Base-by-base conservation (phyloP, 2,113 vertebrate species). In the Cololabis saira region DNA sequence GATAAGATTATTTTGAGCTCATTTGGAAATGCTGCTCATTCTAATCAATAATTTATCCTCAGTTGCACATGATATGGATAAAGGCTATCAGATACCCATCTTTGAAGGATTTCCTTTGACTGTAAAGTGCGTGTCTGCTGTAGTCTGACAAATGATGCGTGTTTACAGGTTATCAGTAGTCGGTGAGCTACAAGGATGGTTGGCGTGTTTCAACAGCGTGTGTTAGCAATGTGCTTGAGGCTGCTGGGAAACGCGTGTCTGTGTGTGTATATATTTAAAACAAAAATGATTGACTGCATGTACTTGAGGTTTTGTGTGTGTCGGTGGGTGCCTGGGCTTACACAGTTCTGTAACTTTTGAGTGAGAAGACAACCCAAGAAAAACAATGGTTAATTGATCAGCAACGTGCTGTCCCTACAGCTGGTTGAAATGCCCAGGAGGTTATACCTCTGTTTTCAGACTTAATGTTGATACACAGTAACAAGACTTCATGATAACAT, bases 161-260 rank as follows among this genome's bases (percentile, higher is more conserved):
- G 61, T 74, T 64, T 57, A 65, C 30, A 50, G 61, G 65, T 80
- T 80, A 86, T 84, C 79, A 74, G 78, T 56, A 77, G 77, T 62
- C 69, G 57, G 65, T 70, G 67, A 74, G 73, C 67, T 41, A 54
- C 59, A 79, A 80, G 85, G 76, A 76, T 64, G 22, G 51, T 47
- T 49, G 51, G 84, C 87, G 74, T 89, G 91, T 92, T 88, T 79
- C 74, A 87, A 86, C 76, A 85, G 88, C 77, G 62, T 85, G 83
- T 81, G 61, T 78, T 45, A 84, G 86, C 92, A 94, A 94, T 94
- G 90, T 91, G 90, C 92, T 87, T 12, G 55, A 74, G 88, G 92
- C 84, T 71, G 61, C 70, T 59, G 54, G 84, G 83, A 86, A 87
- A 85, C 74, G 82, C 52, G 69, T 11, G 33, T 37, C 1, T 72